These are phyloP conservation scores for Probosciger aterrimus DNA, from an alignment of 2,113 vertebrate species.

Conservation along the genomic window DNA sequence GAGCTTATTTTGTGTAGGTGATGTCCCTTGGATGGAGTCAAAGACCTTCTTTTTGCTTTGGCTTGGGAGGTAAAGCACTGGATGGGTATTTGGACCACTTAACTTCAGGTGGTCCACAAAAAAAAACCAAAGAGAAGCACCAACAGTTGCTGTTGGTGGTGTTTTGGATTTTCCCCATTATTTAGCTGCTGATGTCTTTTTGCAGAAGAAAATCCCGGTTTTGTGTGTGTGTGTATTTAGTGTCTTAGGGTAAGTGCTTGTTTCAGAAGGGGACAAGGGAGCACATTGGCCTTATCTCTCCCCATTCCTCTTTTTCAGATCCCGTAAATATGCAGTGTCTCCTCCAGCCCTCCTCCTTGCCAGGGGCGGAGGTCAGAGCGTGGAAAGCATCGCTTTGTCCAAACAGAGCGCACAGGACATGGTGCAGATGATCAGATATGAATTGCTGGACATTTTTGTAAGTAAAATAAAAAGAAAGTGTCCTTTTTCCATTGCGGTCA, in stretches of 20 bases:
- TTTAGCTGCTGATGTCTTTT: background rate
- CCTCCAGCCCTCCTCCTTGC: conserved; percentile 83
- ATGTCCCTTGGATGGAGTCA: background rate
- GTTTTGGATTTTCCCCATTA: background rate
- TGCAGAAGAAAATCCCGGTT: background rate
- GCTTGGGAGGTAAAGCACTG: background rate
- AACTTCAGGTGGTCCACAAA: no score
- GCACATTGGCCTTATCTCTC: background rate
- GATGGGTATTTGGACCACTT: background rate
- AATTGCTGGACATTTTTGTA: conserved; percentile 81
- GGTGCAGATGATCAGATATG: conserved; percentile 66
- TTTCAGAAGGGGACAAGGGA: background rate
- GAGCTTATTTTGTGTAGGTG: background rate
- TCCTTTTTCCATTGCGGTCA: background rate
- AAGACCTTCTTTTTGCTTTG: background rate
- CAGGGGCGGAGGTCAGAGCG: conserved; percentile 45
- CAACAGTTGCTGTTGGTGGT: background rate
- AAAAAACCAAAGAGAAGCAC: background rate
- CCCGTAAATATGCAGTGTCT: conserved; percentile 66
- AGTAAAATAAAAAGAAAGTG: conserved; percentile 22
- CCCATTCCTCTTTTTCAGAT: conserved; percentile 69
- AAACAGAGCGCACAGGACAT: conserved; percentile 61
- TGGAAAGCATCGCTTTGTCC: conserved; percentile 64
- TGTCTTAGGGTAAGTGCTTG: background rate
- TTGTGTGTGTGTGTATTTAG: background rate